These are phyloP conservation scores for Echinometra lucunter DNA, from an alignment of 53 echinoderm and acorn worm species.

Conservation along the genomic window DNA sequence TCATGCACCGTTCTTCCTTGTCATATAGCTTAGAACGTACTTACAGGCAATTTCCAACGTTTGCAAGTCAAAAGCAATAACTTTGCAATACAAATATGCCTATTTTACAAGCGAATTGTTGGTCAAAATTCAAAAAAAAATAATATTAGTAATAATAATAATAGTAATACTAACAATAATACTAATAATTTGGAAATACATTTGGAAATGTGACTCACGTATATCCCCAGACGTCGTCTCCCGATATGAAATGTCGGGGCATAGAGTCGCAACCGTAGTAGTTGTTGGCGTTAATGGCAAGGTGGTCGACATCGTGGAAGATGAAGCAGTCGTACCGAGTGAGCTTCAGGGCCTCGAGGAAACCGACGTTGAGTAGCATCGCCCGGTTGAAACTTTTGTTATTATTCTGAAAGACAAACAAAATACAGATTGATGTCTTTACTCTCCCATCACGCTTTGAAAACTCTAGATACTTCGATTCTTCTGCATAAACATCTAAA, in stretches of 20 bases:
- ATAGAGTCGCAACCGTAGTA: conserved; percentile 86
- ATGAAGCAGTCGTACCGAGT: conserved; percentile 89
- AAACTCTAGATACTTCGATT: not conserved
- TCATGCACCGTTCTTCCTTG: too few species aligned
- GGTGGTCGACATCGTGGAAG: conserved; percentile 89
- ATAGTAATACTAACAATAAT: too few species aligned
- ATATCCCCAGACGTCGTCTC: conserved; percentile 80
- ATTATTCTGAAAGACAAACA: conserved; percentile 36
- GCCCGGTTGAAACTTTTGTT: conserved; percentile 67
- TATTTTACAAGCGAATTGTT: too few species aligned
- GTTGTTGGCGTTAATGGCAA: conserved; percentile 81
- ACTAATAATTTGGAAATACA: too few species aligned
- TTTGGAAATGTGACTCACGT: too few species aligned
- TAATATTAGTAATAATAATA: too few species aligned
- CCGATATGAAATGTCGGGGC: conserved; percentile 86
- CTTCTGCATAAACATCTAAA: too few species aligned
- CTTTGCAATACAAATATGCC: too few species aligned
- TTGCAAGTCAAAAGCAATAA: too few species aligned
- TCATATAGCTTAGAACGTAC: too few species aligned
- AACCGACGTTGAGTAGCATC: conserved; percentile 74
- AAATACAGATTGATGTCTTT: not conserved
- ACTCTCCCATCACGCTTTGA: not conserved
- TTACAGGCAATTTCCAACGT: too few species aligned
- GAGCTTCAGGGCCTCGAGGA: conserved; percentile 74
- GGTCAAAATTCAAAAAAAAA: too few species aligned